Evolutionary conservation across 2,888 invertebrate species (phyloP).

Genomic region (Litoditis marina): DNA sequence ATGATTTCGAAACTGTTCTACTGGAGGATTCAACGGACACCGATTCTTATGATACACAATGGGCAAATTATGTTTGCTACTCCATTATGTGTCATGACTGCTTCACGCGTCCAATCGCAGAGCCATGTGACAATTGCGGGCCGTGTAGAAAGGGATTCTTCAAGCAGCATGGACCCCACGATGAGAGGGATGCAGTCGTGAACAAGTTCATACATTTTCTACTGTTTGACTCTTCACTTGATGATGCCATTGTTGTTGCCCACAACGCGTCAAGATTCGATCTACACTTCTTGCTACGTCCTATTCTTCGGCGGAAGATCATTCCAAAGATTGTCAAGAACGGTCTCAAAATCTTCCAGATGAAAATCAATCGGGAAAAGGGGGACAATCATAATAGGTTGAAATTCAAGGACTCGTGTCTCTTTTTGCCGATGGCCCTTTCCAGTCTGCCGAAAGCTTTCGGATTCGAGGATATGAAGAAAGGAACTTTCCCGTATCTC

Average conservation of each 20-base stretch:
- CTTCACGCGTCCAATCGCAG: too few relatives aligned
- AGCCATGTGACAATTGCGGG: too few relatives aligned
- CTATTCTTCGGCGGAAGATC: not conserved
- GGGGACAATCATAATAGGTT: not conserved
- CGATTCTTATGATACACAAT: too few relatives aligned
- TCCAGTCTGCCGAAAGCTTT: slow-evolving; percentile 4
- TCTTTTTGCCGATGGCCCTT: not conserved
- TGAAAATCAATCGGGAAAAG: not conserved
- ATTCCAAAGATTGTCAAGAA: not conserved
- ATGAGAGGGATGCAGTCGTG: too few relatives aligned
- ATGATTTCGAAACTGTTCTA: too few relatives aligned
- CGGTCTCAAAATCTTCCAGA: not conserved
- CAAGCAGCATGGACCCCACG: too few relatives aligned
- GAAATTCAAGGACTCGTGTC: not conserved
- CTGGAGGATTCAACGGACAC: too few relatives aligned
- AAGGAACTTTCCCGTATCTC: slow-evolving; percentile 5
- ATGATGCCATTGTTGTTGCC: not conserved
- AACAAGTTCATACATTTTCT: not conserved
- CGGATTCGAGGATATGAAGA: not conserved
- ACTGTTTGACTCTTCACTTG: not conserved
- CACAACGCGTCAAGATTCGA: not conserved
- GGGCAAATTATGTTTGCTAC: too few relatives aligned
- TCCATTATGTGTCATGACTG: too few relatives aligned
- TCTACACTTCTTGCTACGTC: not conserved
- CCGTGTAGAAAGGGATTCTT: too few relatives aligned